A percentile compares a stretch with the other conserved stretches of the same genome.
Evolutionary conservation across 2,113 vertebrate species (phyloP).

Genomic region (Pavo muticus): DNA sequence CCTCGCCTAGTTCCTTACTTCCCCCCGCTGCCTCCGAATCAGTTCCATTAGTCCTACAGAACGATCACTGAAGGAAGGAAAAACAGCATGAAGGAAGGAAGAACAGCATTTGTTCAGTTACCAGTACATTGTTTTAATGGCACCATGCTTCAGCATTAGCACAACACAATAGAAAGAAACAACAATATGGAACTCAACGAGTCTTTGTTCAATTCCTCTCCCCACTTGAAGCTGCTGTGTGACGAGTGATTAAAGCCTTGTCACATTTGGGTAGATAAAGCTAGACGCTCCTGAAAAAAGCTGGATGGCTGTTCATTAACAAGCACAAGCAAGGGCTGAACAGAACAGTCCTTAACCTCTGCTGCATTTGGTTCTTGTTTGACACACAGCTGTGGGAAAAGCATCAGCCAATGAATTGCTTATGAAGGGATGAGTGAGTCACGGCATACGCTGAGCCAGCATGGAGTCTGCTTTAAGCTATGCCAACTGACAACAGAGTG

Average conservation of each 20-base stretch:
- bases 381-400: not conserved
- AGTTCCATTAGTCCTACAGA: not conserved
- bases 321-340: not conserved
- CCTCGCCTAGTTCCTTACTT: not conserved
- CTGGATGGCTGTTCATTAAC: not conserved
- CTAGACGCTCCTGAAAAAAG: not conserved
- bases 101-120: not conserved
- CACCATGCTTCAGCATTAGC: not conserved
- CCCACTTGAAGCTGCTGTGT: not conserved
- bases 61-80: not conserved
- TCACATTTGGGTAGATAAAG: not conserved
- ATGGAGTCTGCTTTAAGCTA: not conserved
- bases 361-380: not conserved
- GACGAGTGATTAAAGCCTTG: not conserved
- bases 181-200: fast-evolving
- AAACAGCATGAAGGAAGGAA: not conserved
- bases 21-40: too few relatives aligned
- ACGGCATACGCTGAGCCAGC: conserved; percentile 14
- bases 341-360: not conserved
- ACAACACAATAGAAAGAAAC: not conserved
- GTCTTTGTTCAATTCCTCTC: not conserved
- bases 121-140: not conserved
- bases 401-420: not conserved
- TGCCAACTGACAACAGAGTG: not conserved
- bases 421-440: not conserved